Base-by-base conservation (phyloP, 1,140 invertebrate species). In the Leptinotarsa texana region DNA sequence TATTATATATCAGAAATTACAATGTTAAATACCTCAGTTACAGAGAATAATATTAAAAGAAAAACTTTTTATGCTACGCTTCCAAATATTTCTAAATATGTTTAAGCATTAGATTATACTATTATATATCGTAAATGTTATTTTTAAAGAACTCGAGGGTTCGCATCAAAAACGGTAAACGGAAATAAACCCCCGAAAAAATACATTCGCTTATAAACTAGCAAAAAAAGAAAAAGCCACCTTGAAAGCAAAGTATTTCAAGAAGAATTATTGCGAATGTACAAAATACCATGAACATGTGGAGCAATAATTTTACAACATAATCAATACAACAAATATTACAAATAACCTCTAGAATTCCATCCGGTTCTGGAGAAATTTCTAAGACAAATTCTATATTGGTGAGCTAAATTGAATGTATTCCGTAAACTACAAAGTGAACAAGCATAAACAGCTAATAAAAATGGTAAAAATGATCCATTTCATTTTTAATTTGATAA, bases 21-120 rank as follows among this genome's bases (percentile, higher is more conserved):
- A 77, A 75, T 76, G 81, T 81, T 82, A 82, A 78, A 74, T 78
- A 80, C 77, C 72, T 77, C 73, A 63, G 63, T 70, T 73, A 79
- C 67, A 72, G 73, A 61, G 70, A 75, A 79, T 68, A 73, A 69
- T 75, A 75, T 22, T 47, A 69, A 74, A 78, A 57, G 66, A 76
- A 68, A 77, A 72, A 72, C 63, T 71, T 63, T 69, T 70, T 75
- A 75, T 63, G 63, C 77, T 78, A 80, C 74, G 69, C 79, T 76
- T 80, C 74, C 78, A 71, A 80, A 80, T 80, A 80, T 78, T 75
- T 75, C 77, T 79, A 79, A 78, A 78, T 80, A 77, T 78, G 69
- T 69, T 78, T 80, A 81, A 80, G 78, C 77, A 80, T 81, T 73
- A 80, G 74, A 80, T 72, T 76, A 74, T 76, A 76, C 75, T 73